A percentile compares a stretch with the other conserved stretches of the same genome.
phyloP scores from a whole-genome alignment of 2,888 invertebrate species.

The Drosophila siamana region DNA sequence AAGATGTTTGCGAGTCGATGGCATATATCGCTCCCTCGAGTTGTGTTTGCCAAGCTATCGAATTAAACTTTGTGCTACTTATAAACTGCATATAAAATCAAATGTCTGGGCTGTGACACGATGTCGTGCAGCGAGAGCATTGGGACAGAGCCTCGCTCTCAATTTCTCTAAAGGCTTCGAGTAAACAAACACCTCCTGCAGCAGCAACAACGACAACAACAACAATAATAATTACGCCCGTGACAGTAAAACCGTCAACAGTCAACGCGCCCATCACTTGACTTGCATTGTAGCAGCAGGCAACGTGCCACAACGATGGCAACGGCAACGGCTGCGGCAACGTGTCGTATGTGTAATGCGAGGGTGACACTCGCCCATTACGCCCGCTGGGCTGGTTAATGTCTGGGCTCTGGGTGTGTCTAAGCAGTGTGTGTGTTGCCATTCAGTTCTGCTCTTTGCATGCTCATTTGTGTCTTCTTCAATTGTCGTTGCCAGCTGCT shows the following conservation, averaged over 20 bases:
- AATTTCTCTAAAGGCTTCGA: constrained; percentile 37
- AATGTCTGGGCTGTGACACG: constrained; percentile 29
- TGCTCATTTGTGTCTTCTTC: constrained; percentile 79
- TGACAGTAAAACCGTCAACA: constrained; percentile 72
- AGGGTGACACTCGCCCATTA: constrained; percentile 35
- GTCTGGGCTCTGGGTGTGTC: constrained; percentile 39
- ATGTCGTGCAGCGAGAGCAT: neutral
- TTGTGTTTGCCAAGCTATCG: constrained; percentile 34
- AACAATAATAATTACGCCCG: constrained; percentile 40
- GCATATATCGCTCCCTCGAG: neutral
- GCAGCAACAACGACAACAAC: constrained; percentile 20
- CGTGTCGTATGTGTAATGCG: constrained; percentile 72
- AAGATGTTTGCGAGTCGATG: neutral
- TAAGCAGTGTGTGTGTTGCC: constrained; percentile 33
- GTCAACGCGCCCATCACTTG: constrained; percentile 69
- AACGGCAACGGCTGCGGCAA: constrained; percentile 35
- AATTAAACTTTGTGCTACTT: constrained; percentile 53
- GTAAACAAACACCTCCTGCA: constrained; percentile 65
- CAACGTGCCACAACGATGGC: constrained; percentile 2
- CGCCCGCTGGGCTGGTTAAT: constrained; percentile 34
- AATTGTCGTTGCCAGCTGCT: constrained; percentile 66
- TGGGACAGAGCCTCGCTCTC: constrained; percentile 5
- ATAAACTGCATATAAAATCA: constrained; percentile 41
- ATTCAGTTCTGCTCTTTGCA: constrained; percentile 74
- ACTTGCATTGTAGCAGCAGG: constrained; percentile 61